These are phyloP conservation scores for Thumatha senex DNA, from an alignment of 2,888 invertebrate genomes.

Conservation along the genomic window DNA sequence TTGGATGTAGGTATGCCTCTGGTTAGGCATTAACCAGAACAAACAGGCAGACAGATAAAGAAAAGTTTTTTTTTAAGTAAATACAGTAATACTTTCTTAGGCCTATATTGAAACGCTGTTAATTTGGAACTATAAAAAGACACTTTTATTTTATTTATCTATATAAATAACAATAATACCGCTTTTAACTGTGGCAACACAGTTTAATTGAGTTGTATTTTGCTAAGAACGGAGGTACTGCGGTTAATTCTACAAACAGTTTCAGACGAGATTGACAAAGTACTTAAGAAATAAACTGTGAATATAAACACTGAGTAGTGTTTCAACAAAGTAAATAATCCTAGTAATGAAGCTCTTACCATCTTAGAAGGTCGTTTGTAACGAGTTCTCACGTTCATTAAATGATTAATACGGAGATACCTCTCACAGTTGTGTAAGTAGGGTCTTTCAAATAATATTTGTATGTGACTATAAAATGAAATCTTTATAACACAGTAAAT, in stretches of 20 bases:
- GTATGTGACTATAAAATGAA: too few species aligned
- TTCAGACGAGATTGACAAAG: slow-evolving; percentile 25
- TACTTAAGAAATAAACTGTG: slow-evolving; percentile 29
- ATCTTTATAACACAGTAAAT: too few species aligned
- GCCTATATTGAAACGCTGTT: too few species aligned
- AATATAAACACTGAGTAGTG: slow-evolving; percentile 17
- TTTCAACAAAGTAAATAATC: slow-evolving; percentile 37
- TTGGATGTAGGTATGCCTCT: too few species aligned
- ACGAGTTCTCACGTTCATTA: slow-evolving; percentile 30
- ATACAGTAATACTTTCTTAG: too few species aligned
- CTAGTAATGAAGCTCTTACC: slow-evolving; percentile 36
- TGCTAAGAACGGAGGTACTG: neutral
- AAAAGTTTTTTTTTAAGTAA: too few species aligned
- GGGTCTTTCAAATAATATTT: neutral
- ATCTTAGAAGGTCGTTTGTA: slow-evolving; percentile 35
- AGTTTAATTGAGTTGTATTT: neutral
- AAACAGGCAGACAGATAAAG: too few species aligned
- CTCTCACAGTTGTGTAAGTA: slow-evolving; percentile 5
- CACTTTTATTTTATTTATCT: too few species aligned
- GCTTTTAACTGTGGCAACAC: neutral
- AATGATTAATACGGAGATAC: slow-evolving; percentile 16
- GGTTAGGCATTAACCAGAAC: too few species aligned
- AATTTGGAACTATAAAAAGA: too few species aligned
- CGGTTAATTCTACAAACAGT: slow-evolving; percentile 29
- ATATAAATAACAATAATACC: too few species aligned